Evolutionary conservation across 2,888 invertebrate species (phyloP).

Genomic region (Abrostola tripartita): DNA sequence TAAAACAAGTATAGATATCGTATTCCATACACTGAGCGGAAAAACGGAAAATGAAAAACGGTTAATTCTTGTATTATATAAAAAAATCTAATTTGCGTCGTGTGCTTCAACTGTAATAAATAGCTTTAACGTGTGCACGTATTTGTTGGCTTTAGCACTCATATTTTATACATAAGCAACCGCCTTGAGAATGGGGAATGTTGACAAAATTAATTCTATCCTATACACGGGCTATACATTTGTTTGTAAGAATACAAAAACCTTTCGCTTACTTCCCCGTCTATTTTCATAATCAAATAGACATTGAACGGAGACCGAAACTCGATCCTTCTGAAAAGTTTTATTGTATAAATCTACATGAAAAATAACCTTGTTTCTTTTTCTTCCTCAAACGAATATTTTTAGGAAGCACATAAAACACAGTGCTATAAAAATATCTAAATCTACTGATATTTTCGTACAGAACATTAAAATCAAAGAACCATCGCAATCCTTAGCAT

Average conservation of each 20-base stretch:
- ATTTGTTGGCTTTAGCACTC: not conserved
- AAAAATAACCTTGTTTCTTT: slow-evolving; percentile 6
- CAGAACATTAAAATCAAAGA: not conserved
- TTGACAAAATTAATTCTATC: slow-evolving; percentile 3
- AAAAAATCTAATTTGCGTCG: too few relatives aligned
- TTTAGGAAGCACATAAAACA: not conserved
- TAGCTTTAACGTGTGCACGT: not conserved
- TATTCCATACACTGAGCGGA: too few relatives aligned
- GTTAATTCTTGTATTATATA: too few relatives aligned
- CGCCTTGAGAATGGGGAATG: not conserved
- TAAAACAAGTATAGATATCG: too few relatives aligned
- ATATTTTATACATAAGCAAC: slow-evolving; percentile 3
- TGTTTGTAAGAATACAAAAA: slow-evolving; percentile 1
- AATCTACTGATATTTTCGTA: not conserved
- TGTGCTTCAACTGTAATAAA: too few relatives aligned
- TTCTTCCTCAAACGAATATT: slow-evolving; percentile 4
- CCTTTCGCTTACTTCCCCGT: slow-evolving; percentile 1
- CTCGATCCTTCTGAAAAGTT: slow-evolving; percentile 5
- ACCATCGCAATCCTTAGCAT: not conserved
- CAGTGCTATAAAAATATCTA: not conserved
- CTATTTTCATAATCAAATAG: slow-evolving; percentile 5
- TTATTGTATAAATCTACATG: slow-evolving; percentile 23
- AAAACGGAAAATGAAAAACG: too few relatives aligned
- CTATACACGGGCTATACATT: not conserved
- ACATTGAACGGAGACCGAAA: slow-evolving; percentile 9